A percentile compares a stretch with the other conserved stretches of the same genome.
These are phyloP conservation scores for Turnix velox DNA, from an alignment of 2,113 vertebrate genomes.

Conservation along the genomic window DNA sequence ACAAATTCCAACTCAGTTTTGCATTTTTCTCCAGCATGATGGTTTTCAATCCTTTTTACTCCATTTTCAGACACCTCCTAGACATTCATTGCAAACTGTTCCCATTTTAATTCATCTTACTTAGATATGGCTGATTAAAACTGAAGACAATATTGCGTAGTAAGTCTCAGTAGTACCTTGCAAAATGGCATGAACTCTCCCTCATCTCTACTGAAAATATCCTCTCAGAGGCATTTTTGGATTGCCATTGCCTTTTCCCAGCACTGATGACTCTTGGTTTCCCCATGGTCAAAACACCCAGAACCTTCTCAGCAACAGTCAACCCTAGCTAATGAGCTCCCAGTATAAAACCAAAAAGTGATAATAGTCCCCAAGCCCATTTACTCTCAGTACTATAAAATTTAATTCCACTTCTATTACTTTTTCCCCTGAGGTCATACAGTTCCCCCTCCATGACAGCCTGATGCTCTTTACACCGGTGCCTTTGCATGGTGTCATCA, in stretches of 20 bases:
- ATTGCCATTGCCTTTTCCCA: not conserved
- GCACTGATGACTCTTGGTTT: not conserved
- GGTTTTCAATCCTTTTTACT: not conserved
- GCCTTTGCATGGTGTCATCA: not conserved
- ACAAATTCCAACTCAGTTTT: not conserved
- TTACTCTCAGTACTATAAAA: not conserved
- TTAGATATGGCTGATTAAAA: constrained; percentile 20
- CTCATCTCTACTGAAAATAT: not conserved
- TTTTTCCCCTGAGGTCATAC: not conserved
- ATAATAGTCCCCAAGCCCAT: not conserved
- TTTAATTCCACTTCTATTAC: not conserved
- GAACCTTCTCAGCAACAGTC: not conserved
- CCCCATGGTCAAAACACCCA: not conserved
- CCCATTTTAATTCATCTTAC: not conserved
- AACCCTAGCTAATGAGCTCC: constrained; percentile 2
- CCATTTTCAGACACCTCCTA: not conserved
- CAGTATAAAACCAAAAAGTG: not conserved
- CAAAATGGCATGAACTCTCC: not conserved
- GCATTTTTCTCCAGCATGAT: not conserved
- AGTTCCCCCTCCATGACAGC: not conserved
- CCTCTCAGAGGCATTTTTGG: not conserved
- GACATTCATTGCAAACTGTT: not conserved
- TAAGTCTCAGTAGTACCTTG: not conserved
- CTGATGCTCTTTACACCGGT: not conserved
- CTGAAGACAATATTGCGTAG: not conserved